phyloP scores from a whole-genome alignment of 2,797 vertebrate species.

The Atherinosoma microstoma region DNA sequence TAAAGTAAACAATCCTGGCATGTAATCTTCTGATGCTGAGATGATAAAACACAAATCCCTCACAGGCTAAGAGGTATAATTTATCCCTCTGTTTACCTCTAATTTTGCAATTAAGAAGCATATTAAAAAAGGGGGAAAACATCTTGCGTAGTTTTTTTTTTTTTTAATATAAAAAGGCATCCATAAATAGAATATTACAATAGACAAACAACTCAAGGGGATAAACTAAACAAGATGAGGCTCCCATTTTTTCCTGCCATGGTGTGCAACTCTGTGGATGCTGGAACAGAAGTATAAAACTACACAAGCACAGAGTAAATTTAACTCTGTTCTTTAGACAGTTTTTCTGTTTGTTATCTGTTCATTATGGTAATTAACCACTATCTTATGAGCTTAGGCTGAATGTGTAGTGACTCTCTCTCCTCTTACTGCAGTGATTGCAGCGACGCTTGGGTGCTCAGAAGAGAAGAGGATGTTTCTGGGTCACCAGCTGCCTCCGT shows the following conservation, averaged over 20 bases:
- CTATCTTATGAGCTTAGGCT: constrained; percentile 39
- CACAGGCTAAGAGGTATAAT: constrained; percentile 48
- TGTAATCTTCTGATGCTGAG: constrained; percentile 46
- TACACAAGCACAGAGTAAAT: constrained; percentile 35
- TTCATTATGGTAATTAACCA: constrained; percentile 58
- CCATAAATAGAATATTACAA: constrained; percentile 54
- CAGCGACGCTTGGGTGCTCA: constrained; percentile 42
- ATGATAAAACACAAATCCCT: constrained; percentile 48
- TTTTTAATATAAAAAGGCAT: constrained; percentile 25
- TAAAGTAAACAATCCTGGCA: constrained; percentile 49
- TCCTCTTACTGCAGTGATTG: constrained; percentile 53
- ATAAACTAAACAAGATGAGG: neutral
- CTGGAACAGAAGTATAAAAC: constrained; percentile 20
- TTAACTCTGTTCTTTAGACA: constrained; percentile 30
- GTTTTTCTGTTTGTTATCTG: constrained; percentile 44
- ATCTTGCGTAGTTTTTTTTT: constrained; percentile 1
- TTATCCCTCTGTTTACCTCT: constrained; percentile 52
- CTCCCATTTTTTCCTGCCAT: neutral
- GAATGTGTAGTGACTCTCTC: constrained; percentile 28
- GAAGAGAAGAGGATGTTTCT: constrained; percentile 72
- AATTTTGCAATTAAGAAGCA: constrained; percentile 61
- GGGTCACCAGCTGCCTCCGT: constrained; percentile 79
- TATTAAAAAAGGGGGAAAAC: constrained; percentile 30
- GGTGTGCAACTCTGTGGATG: neutral
- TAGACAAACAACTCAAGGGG: constrained; percentile 58